Evolutionary conservation across 1,140 invertebrate genomes (phyloP).

Genomic region (Sinella curviseta): DNA sequence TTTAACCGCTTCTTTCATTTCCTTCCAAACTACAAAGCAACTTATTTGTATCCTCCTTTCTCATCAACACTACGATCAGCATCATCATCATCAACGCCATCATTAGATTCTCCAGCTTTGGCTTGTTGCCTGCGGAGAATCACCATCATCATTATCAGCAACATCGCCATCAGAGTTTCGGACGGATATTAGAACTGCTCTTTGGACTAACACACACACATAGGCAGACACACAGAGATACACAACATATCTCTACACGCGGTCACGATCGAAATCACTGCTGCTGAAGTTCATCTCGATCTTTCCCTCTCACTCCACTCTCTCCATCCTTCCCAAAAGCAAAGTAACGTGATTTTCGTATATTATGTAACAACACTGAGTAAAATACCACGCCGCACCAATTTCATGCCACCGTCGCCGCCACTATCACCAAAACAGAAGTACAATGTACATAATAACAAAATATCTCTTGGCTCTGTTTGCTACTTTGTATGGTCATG

Average conservation of each 20-base stretch:
- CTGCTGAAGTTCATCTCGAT: constrained; percentile 17
- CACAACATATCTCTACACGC: neutral
- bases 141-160: constrained; percentile 11
- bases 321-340: neutral
- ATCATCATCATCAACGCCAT: constrained; percentile 18
- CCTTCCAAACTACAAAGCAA: constrained; percentile 26
- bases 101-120: constrained; percentile 7
- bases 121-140: constrained; percentile 25
- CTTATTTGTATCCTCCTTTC: constrained; percentile 27
- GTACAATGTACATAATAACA: constrained; percentile 8
- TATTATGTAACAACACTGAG: neutral
- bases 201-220: neutral
- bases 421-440: neutral
- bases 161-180: constrained; percentile 1
- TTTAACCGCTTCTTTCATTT: constrained; percentile 26
- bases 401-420: neutral
- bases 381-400: neutral
- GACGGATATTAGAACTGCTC: constrained; percentile 24
- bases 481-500: neutral
- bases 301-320: too few species aligned
- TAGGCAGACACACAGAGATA: neutral
- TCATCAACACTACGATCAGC: constrained; percentile 5
- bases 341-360: neutral
- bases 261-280: constrained; percentile 20
- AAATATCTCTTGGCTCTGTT: constrained; percentile 1